These are phyloP conservation scores for Acrobasis suavella DNA, from an alignment of 2,888 invertebrate species.

Conservation along the genomic window DNA sequence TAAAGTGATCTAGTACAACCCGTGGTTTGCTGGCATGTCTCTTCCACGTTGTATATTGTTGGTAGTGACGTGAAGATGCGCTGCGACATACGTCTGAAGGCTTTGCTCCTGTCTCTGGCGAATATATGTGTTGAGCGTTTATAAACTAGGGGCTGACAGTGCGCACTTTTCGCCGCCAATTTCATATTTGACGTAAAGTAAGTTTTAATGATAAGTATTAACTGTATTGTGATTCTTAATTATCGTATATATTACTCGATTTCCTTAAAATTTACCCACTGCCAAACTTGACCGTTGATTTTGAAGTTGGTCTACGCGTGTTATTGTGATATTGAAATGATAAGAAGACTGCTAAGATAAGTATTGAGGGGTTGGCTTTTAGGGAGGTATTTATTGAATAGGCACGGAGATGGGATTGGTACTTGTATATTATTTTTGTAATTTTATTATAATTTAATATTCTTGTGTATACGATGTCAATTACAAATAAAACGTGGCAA, in stretches of 20 bases:
- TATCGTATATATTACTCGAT: constrained; percentile 65
- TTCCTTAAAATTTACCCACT: constrained; percentile 59
- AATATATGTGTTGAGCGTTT: background rate
- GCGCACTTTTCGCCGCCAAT: constrained; percentile 55
- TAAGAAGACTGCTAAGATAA: constrained; percentile 43
- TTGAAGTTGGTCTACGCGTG: constrained; percentile 53
- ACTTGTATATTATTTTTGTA: constrained; percentile 35
- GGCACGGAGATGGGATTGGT: constrained; percentile 31
- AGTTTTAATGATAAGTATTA: constrained; percentile 76
- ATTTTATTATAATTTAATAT: background rate
- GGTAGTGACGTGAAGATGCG: background rate
- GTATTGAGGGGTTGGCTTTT: constrained; percentile 51
- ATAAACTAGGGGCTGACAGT: constrained; percentile 40
- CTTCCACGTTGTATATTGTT: too few relatives aligned
- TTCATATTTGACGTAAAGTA: constrained; percentile 66
- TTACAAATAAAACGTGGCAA: background rate
- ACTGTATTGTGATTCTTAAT: constrained; percentile 78
- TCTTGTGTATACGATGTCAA: constrained; percentile 5
- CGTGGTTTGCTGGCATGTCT: too few relatives aligned
- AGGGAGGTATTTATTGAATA: constrained; percentile 42
- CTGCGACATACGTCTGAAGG: background rate
- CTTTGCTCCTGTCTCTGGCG: background rate
- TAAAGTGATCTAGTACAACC: too few relatives aligned
- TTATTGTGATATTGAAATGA: constrained; percentile 65
- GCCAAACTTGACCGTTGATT: constrained; percentile 60